A percentile compares a stretch with the other conserved stretches of the same genome.
Conservation (phyloP, 2,888 invertebrate species). For the Cistogaster globosa region DNA sequence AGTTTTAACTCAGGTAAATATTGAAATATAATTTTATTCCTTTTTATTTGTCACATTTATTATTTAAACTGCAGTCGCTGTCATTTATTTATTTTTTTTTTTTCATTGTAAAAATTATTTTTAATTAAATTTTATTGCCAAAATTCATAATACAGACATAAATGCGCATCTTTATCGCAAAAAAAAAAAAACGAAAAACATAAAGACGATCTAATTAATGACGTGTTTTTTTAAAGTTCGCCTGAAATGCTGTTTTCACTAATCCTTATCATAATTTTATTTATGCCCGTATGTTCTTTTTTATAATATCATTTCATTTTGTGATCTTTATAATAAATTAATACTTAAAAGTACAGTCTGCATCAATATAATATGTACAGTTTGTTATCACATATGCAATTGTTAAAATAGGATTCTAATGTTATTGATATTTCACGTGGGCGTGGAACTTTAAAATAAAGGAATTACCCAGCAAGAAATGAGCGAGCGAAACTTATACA, state of each 20-base stretch:
- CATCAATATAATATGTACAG: too few relatives aligned
- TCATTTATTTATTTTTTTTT: constrained; percentile 52
- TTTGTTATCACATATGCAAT: too few relatives aligned
- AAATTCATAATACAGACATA: constrained; percentile 60
- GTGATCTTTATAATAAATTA: too few relatives aligned
- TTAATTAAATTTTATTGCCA: constrained; percentile 67
- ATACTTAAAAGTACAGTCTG: too few relatives aligned
- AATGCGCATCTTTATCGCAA: constrained; percentile 55
- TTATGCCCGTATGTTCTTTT: constrained; percentile 3
- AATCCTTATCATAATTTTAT: constrained; percentile 49
- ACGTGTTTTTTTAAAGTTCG: constrained; percentile 41
- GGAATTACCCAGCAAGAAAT: too few relatives aligned
- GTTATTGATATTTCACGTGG: too few relatives aligned
- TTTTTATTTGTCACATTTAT: constrained; percentile 19
- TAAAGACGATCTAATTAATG: constrained; percentile 67
- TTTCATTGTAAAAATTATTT: constrained; percentile 33
- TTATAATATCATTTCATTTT: too few relatives aligned
- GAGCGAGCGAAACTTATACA: too few relatives aligned
- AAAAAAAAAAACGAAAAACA: constrained; percentile 47
- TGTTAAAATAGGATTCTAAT: too few relatives aligned
- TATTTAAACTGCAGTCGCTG: constrained; percentile 37
- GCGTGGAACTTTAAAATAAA: too few relatives aligned
- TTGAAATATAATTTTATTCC: constrained; percentile 1
- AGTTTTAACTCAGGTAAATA: constrained; percentile 73
- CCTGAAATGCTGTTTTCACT: constrained; percentile 2